Evolutionary conservation across 2,888 invertebrate species (phyloP), one percentile per base, ranked within the genome.

Genomic region (Drosophila silvestris): DNA sequence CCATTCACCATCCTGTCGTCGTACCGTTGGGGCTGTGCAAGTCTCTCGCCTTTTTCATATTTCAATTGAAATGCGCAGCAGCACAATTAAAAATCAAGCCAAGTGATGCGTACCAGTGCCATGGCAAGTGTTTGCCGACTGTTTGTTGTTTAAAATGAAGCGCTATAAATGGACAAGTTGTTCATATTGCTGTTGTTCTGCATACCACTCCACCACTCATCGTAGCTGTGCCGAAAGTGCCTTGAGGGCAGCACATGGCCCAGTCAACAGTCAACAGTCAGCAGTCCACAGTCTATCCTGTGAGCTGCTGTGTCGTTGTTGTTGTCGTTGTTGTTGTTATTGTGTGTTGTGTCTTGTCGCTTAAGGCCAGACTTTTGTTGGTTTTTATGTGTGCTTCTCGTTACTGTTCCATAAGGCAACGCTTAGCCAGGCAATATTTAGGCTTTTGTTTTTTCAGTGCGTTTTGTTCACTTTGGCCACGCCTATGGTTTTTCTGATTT

Each of bases 71-170:
- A 85, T 82, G 82, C 79, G 70, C 73, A 80, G 82, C 79, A 84
- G 82, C 80, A 85, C 80, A 79, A 83, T 84, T 83, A 83, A 83
- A 83, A 84, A 85, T 79, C 77, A 79, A 74, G 82, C 74, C 79
- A 73, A 77, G 85, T 82, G 80, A 84, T 83, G 82, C 82, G 81
- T 82, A 70, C 68, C 74, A 68, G 69, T 70, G 70, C 58, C 70
- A 57, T 76, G 59, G 70, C 77, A 81, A 81, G 82, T 72, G 82
- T 79, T 76, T 74, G 77, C 77, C 65, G 67, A 80, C 82, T 82
- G 82, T 79, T 76, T 77, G 74, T 77, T 77, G 79, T 77, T 77
- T 65, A 79, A 84, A 82, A 83, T 81, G 81, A 82, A 83, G 81
- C 81, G 79, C 82, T 73, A 72, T 82, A 79, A 84, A 82, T 84